Evolutionary conservation across 2,888 invertebrate genomes (phyloP).

Genomic region (Agrotis exclamationis): DNA sequence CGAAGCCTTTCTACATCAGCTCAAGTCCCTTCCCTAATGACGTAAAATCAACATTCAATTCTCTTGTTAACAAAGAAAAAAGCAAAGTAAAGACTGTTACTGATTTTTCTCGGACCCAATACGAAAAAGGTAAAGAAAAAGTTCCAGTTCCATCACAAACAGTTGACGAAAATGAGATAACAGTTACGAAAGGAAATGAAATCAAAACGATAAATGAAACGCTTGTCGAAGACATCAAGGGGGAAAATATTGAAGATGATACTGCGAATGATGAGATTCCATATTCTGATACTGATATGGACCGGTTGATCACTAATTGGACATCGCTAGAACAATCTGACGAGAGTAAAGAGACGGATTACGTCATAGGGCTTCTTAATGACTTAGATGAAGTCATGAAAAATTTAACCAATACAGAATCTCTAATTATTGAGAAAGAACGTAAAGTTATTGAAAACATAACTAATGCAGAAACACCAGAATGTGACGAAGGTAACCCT

Average conservation of each 20-base stretch:
- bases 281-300: constrained; percentile 2
- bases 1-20: constrained; percentile 77
- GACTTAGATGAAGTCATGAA: constrained; percentile 40
- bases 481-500: constrained; percentile 15
- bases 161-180: constrained; percentile 23
- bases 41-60: constrained; percentile 72
- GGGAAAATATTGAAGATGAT: constrained; percentile 6
- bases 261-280: neutral
- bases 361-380: constrained; percentile 29
- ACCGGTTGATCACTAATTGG: constrained; percentile 14
- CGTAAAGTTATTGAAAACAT: constrained; percentile 34
- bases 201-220: constrained; percentile 27
- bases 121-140: constrained; percentile 31
- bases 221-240: constrained; percentile 4
- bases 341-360: constrained; percentile 27
- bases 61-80: constrained; percentile 34
- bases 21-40: constrained; percentile 76
- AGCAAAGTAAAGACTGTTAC: constrained; percentile 39
- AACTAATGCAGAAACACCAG: constrained; percentile 10
- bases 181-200: constrained; percentile 29
- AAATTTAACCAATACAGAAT: constrained; percentile 25
- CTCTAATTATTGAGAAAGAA: no score
- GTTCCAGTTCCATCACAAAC: constrained; percentile 6
- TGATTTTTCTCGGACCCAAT: constrained; percentile 23
- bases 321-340: constrained; percentile 10